These are phyloP conservation scores for Itoplectis maculator DNA, from an alignment of 2,888 invertebrate genomes.

Conservation along the genomic window DNA sequence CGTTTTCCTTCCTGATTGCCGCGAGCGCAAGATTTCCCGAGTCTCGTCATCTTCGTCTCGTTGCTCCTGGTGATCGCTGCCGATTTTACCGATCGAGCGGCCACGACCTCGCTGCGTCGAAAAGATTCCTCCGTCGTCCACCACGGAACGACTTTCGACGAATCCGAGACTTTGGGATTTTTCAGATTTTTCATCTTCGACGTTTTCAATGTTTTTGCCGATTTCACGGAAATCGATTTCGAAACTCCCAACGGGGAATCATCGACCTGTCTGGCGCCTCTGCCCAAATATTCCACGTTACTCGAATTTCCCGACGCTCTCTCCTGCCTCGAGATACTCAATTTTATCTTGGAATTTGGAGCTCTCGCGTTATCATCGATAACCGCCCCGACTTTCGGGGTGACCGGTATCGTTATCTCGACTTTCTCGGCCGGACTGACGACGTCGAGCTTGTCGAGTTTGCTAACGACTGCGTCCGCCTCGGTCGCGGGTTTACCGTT, in stretches of 20 bases:
- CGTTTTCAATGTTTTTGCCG: slow-evolving; percentile 11
- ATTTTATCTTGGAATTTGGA: slow-evolving; percentile 52
- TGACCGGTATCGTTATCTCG: slow-evolving; percentile 71
- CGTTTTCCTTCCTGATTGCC: slow-evolving; percentile 11
- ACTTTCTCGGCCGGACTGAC: slow-evolving; percentile 72
- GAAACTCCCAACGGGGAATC: slow-evolving; percentile 11
- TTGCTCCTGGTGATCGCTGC: not conserved
- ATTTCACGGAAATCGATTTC: slow-evolving; percentile 1
- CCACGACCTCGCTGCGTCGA: slow-evolving; percentile 40
- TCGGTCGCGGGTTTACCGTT: slow-evolving; percentile 73
- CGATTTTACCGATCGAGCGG: slow-evolving; percentile 6
- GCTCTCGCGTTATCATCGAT: not conserved
- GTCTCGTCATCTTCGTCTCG: not conserved
- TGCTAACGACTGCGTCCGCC: slow-evolving; percentile 68
- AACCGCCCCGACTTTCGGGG: slow-evolving; percentile 3
- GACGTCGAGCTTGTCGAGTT: slow-evolving; percentile 69
- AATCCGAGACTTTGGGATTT: not conserved
- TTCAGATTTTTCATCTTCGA: slow-evolving; percentile 19
- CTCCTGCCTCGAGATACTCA: slow-evolving; percentile 45
- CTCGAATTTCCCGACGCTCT: not conserved
- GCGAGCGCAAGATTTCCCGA: slow-evolving; percentile 4
- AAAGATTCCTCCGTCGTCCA: slow-evolving; percentile 69
- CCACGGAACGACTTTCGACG: slow-evolving; percentile 66
- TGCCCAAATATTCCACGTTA: not conserved
- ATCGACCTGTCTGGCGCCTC: not conserved